phyloP scores from a whole-genome alignment of 2,113 vertebrate genomes.

The Menidia beryllina region DNA sequence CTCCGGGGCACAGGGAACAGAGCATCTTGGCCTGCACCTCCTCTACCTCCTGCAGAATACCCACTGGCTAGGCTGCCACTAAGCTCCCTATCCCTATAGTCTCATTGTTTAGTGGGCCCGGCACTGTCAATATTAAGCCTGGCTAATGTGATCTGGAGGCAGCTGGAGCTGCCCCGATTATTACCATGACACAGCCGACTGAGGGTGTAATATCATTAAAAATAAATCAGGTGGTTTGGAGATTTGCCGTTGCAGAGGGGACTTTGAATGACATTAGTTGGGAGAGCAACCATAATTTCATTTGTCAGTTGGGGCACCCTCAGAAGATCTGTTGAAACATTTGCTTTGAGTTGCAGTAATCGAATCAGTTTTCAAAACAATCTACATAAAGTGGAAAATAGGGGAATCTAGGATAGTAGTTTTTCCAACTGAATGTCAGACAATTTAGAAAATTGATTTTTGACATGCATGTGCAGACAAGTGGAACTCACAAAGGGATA shows the following conservation, averaged over 20 bases:
- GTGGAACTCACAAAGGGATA: constrained; percentile 2
- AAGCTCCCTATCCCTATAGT: constrained; percentile 79
- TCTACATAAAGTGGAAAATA: constrained; percentile 52
- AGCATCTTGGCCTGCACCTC: constrained; percentile 77
- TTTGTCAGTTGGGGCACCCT: constrained; percentile 81
- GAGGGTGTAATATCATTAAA: constrained; percentile 88
- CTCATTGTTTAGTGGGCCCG: constrained; percentile 81
- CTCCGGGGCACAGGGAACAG: constrained; percentile 83
- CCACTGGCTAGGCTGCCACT: constrained; percentile 79
- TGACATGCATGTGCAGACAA: constrained; percentile 20
- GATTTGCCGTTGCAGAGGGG: constrained; percentile 81
- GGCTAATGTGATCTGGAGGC: constrained; percentile 87
- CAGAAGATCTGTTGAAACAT: constrained; percentile 81
- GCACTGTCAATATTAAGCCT: constrained; percentile 86
- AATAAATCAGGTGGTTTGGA: constrained; percentile 88
- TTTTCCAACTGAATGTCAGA: constrained; percentile 23
- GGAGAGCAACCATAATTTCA: constrained; percentile 83
- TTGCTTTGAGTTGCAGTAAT: constrained; percentile 78
- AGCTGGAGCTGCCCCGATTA: constrained; percentile 85
- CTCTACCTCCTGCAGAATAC: constrained; percentile 78
- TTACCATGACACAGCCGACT: constrained; percentile 87
- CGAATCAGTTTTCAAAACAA: constrained; percentile 78
- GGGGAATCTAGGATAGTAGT: constrained; percentile 2
- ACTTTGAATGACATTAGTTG: constrained; percentile 80
- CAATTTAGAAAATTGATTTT: constrained; percentile 45